Conservation (phyloP, 2,797 vertebrate genomes). For the Gymnopithys bicolor region DNA sequence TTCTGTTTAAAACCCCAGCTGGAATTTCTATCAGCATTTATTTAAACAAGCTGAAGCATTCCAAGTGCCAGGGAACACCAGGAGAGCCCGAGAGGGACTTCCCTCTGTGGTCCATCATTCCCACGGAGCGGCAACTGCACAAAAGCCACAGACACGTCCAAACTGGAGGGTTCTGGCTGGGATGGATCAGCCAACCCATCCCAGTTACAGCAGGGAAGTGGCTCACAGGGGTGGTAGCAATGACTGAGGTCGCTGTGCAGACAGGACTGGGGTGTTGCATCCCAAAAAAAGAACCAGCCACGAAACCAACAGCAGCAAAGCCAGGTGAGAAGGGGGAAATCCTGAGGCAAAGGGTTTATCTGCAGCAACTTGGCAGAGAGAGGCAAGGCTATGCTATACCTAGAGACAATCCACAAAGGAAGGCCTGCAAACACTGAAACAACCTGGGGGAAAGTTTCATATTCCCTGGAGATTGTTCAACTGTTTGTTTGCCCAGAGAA, state of each 20-base stretch:
- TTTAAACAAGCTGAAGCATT: not conserved
- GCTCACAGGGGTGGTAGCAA: not conserved
- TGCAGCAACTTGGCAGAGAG: not conserved
- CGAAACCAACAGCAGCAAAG: not conserved
- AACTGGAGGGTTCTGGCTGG: not conserved
- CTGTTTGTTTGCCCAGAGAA: accelerated
- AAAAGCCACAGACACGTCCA: conserved; percentile 16
- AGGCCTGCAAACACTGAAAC: too few species aligned
- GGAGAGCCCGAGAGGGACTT: not conserved
- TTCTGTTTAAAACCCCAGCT: not conserved
- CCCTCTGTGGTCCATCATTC: not conserved
- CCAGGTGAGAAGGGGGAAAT: not conserved
- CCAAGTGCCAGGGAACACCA: not conserved
- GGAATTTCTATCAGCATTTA: not conserved
- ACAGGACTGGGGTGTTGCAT: not conserved
- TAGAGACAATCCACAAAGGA: accelerated
- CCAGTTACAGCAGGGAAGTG: accelerated
- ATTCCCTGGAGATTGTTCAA: accelerated
- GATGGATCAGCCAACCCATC: not conserved
- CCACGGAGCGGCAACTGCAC: not conserved
- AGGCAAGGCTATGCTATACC: accelerated
- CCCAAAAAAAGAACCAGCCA: too few species aligned
- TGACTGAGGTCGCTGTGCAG: not conserved
- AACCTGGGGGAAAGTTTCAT: accelerated
- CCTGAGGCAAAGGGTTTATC: not conserved